phyloP scores from a whole-genome alignment of 2,113 vertebrate genomes.

The Laterallus jamaicensis region DNA sequence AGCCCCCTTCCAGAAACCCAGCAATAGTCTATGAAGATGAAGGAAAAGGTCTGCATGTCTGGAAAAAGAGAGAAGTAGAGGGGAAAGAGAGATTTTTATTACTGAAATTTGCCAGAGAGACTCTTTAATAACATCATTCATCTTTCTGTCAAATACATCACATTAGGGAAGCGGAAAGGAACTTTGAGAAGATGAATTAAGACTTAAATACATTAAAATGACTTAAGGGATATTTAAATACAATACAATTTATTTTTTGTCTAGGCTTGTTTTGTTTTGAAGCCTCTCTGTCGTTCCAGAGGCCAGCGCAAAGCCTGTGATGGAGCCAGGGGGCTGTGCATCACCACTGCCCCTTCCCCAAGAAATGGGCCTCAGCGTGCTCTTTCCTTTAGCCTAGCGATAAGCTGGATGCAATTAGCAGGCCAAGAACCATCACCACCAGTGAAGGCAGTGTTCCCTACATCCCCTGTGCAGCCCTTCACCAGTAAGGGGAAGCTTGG shows the following conservation, averaged over 20 bases:
- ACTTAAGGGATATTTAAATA: constrained; percentile 79
- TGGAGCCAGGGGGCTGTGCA: not conserved
- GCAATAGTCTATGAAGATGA: not conserved
- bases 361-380: not conserved
- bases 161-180: constrained; percentile 70
- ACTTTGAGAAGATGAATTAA: constrained; percentile 80
- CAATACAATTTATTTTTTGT: constrained; percentile 70
- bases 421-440: not conserved
- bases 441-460: not conserved
- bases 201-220: constrained; percentile 77
- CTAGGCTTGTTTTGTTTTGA: not conserved
- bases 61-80: not conserved
- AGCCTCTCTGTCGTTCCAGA: not conserved
- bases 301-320: not conserved
- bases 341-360: not conserved
- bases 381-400: not conserved
- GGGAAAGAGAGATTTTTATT: constrained; percentile 59
- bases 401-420: not conserved
- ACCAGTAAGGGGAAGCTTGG: not conserved
- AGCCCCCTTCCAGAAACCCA: not conserved
- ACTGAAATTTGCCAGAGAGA: constrained; percentile 72
- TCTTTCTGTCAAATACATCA: constrained; percentile 80
- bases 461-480: too few species aligned
- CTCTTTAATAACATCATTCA: constrained; percentile 79
- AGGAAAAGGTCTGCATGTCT: not conserved